Percentiles rank a stretch among this genome's conserved stretches.
Conservation (phyloP, 2,888 invertebrate species). For the Andrena bicolor region DNA sequence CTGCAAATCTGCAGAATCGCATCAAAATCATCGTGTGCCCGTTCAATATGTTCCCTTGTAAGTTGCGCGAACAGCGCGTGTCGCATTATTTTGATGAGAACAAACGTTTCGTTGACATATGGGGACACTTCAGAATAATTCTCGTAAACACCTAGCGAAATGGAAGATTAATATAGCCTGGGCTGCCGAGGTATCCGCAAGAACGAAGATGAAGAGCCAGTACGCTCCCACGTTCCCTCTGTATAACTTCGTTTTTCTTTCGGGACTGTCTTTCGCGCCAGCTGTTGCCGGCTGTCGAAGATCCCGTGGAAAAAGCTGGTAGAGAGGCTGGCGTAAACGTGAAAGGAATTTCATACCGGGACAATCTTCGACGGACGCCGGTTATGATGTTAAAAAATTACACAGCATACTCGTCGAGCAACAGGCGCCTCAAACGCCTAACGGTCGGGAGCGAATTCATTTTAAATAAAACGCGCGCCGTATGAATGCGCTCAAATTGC, state of each 20-base stretch:
- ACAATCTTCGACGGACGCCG: constrained; percentile 54
- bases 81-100: neutral
- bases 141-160: constrained; percentile 13
- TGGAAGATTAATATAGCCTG: constrained; percentile 65
- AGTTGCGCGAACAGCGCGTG: no score
- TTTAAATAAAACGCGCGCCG: constrained; percentile 38
- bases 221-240: constrained; percentile 49
- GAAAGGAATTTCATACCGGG: constrained; percentile 69
- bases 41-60: no score
- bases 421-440: constrained; percentile 56
- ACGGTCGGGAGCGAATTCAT: constrained; percentile 3
- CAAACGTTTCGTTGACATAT: neutral
- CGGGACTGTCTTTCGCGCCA: constrained; percentile 66
- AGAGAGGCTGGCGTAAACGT: constrained; percentile 67
- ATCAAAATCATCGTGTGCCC: no score
- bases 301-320: constrained; percentile 61
- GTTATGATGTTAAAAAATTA: constrained; percentile 61
- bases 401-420: constrained; percentile 60
- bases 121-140: neutral
- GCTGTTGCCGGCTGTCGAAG: constrained; percentile 75
- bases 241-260: constrained; percentile 65
- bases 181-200: constrained; percentile 38
- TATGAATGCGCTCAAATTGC: constrained; percentile 52
- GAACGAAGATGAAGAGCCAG: constrained; percentile 56
- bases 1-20: no score